Evolutionary conservation across 2,113 vertebrate genomes (phyloP).

Genomic region (Oreotrochilus melanogaster): DNA sequence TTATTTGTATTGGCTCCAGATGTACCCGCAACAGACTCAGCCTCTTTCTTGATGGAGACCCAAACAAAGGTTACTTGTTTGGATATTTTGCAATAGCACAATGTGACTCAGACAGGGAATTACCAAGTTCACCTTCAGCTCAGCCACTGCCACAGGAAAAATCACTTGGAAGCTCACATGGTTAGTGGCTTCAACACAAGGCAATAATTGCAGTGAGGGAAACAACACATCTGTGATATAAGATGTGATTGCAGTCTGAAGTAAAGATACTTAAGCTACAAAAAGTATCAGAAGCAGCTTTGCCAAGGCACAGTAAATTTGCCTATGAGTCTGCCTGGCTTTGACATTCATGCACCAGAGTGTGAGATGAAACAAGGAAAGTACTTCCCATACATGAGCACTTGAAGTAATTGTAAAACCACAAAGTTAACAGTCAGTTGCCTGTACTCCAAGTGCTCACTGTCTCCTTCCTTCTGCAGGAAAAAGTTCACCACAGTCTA

Average conservation of each 20-base stretch:
- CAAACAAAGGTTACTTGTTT: slow-evolving; percentile 44
- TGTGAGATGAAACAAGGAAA: background rate
- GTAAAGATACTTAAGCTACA: background rate
- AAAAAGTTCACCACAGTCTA: background rate
- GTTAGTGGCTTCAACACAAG: background rate
- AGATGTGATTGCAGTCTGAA: background rate
- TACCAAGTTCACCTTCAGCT: slow-evolving; percentile 11
- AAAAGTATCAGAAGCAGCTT: background rate
- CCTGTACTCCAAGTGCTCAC: background rate
- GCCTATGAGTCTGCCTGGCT: background rate
- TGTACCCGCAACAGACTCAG: background rate
- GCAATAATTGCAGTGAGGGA: background rate
- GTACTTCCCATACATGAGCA: rapidly evolving
- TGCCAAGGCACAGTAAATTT: background rate
- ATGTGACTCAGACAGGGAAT: background rate
- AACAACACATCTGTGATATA: background rate
- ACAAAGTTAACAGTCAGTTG: background rate
- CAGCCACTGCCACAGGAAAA: background rate
- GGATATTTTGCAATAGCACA: slow-evolving; percentile 25
- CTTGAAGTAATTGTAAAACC: background rate
- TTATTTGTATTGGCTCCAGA: background rate
- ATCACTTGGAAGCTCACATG: background rate
- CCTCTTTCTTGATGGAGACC: background rate
- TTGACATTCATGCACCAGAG: background rate
- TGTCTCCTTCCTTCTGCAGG: background rate